Conservation (phyloP, 2,113 vertebrate genomes). For the Megaleporinus macrocephalus region DNA sequence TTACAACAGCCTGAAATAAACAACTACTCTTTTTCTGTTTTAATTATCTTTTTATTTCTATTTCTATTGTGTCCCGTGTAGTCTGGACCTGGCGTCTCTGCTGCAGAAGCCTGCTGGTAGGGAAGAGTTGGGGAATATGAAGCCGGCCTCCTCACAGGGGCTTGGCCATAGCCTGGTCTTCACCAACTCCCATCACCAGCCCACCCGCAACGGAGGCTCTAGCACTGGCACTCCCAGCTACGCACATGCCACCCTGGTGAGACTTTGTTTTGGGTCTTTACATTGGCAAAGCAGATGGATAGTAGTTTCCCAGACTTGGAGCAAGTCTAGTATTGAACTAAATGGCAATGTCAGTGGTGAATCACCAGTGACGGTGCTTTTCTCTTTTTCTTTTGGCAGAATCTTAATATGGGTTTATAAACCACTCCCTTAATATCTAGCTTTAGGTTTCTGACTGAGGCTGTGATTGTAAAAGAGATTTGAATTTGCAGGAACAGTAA, state of each 20-base stretch:
- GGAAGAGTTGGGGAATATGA: conserved; percentile 75
- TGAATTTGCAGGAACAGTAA: too few relatives aligned
- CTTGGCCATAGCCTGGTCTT: conserved; percentile 91
- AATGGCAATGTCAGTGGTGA: neutral
- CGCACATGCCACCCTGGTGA: conserved; percentile 83
- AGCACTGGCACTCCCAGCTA: conserved; percentile 82
- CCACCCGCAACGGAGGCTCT: conserved; percentile 69
- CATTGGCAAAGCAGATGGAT: neutral
- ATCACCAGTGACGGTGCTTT: neutral
- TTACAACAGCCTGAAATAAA: neutral
- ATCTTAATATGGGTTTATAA: neutral
- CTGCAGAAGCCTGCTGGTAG: conserved; percentile 86
- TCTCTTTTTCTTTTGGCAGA: neutral
- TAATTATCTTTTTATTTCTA: too few relatives aligned
- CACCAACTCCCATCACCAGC: conserved; percentile 91
- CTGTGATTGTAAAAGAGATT: neutral
- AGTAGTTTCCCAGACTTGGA: neutral
- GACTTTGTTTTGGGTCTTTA: neutral
- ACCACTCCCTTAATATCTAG: neutral
- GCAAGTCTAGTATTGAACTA: neutral
- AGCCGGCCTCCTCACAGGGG: conserved; percentile 79
- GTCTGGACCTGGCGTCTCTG: conserved; percentile 88
- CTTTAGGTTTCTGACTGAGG: neutral
- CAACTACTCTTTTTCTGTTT: neutral
- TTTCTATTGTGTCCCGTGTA: conserved; percentile 56